Conservation (phyloP, 1,140 invertebrate species). For the Drosophila pruinosa region DNA sequence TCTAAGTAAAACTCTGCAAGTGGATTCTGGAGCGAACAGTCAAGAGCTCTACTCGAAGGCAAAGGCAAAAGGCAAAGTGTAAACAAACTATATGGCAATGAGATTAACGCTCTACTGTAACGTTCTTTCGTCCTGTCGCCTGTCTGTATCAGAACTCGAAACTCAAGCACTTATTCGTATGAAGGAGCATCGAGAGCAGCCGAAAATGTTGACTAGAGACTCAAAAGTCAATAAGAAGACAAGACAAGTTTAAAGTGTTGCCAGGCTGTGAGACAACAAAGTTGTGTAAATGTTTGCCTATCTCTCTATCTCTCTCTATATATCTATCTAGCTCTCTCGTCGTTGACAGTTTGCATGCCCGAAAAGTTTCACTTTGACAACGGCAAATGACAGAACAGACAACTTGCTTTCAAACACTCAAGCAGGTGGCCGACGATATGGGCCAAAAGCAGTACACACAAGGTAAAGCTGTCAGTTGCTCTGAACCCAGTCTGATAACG, state of each 20-base stretch:
- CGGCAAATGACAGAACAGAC: conserved; percentile 1
- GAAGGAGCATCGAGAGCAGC: not conserved
- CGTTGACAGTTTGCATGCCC: not conserved
- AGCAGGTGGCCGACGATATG: too few relatives aligned
- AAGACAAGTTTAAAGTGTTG: conserved; percentile 25
- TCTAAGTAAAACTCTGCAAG: not conserved
- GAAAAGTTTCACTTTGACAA: conserved; percentile 1
- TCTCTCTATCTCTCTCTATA: not conserved
- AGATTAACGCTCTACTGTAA: conserved; percentile 38
- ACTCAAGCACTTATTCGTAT: conserved; percentile 5
- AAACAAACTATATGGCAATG: conserved; percentile 60
- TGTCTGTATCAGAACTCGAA: not conserved
- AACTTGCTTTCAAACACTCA: conserved; percentile 6
- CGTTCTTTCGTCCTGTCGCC: not conserved
- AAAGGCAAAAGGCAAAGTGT: conserved; percentile 42
- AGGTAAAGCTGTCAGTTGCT: not conserved
- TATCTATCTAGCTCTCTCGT: not conserved
- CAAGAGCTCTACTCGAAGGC: conserved; percentile 25
- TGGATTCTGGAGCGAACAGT: conserved; percentile 28
- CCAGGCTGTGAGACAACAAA: not conserved
- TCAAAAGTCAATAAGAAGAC: conserved; percentile 12
- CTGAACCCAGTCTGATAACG: not conserved
- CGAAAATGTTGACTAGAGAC: conserved; percentile 5
- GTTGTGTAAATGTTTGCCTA: not conserved
- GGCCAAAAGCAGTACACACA: too few relatives aligned